Evolutionary conservation across 1,140 invertebrate species (phyloP).

Genomic region (Coenobita brevimanus): DNA sequence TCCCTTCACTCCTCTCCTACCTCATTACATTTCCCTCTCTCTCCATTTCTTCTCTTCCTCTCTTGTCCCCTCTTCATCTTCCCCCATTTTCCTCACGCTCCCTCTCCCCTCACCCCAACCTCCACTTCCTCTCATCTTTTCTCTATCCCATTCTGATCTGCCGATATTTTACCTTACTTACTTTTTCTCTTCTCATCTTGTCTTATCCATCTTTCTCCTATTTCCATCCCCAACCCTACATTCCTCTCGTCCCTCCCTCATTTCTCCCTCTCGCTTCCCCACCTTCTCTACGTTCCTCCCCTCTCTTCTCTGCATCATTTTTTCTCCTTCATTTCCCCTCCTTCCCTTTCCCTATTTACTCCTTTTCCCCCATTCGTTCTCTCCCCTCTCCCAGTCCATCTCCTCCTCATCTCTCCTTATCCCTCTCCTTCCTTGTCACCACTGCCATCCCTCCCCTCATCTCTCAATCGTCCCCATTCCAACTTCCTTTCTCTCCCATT

Average conservation of each 20-base stretch:
- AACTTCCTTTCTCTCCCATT: not conserved
- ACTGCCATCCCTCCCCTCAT: too few relatives aligned
- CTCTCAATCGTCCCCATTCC: too few relatives aligned
- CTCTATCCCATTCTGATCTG: too few relatives aligned
- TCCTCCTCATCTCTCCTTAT: not conserved
- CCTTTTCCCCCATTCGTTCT: too few relatives aligned
- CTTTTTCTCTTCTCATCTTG: not conserved
- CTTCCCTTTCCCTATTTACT: not conserved
- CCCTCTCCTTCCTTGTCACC: not conserved
- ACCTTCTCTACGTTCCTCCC: not conserved
- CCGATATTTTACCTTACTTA: too few relatives aligned
- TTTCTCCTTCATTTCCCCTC: not conserved
- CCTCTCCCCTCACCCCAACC: not conserved
- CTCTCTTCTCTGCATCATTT: not conserved
- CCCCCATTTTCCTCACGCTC: too few relatives aligned
- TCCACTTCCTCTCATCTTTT: too few relatives aligned
- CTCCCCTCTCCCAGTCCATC: not conserved
- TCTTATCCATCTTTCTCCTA: not conserved
- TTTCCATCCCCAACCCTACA: not conserved
- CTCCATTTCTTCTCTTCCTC: too few relatives aligned
- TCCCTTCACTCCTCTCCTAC: too few relatives aligned
- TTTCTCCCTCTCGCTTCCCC: not conserved
- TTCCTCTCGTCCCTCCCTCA: not conserved
- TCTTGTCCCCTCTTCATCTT: too few relatives aligned
- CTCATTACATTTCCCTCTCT: too few relatives aligned